These are phyloP conservation scores for Hyposmocoma kahamanoa DNA, from an alignment of 1,140 invertebrate species.

Conservation along the genomic window DNA sequence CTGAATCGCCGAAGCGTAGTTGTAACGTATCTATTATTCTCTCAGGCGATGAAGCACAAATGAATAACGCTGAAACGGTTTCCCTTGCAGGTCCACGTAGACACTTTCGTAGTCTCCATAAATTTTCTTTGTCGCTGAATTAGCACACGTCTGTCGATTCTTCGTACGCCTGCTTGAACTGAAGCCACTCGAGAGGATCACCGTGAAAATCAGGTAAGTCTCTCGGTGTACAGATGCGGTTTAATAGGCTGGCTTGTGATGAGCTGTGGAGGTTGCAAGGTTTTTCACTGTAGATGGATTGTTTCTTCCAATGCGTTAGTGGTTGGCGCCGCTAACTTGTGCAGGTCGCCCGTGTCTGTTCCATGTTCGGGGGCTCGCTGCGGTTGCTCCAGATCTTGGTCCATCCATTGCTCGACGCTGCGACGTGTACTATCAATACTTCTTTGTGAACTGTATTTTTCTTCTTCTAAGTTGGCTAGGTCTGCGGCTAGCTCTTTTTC, in stretches of 20 bases:
- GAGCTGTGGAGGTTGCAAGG: not conserved
- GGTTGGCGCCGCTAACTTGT: not conserved
- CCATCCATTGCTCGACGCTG: not conserved
- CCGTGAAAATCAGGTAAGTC: constrained; percentile 3
- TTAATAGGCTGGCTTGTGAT: constrained; percentile 1
- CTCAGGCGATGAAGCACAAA: constrained; percentile 5
- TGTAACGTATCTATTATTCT: constrained; percentile 4
- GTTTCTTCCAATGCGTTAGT: not conserved
- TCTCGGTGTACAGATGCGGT: constrained; percentile 5
- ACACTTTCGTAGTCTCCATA: constrained; percentile 8
- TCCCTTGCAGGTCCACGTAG: constrained; percentile 1
- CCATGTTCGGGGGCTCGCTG: not conserved
- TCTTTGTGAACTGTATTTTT: constrained; percentile 4
- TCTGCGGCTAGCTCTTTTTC: constrained; percentile 3
- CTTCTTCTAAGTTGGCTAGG: constrained; percentile 2
- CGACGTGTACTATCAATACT: not conserved
- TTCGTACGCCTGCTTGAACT: constrained; percentile 3
- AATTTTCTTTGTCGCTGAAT: constrained; percentile 2
- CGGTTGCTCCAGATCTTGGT: not conserved
- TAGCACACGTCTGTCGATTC: constrained; percentile 4
- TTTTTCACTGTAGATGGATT: not conserved
- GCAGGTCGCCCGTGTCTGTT: not conserved
- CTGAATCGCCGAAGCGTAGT: constrained; percentile 8
- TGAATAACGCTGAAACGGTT: constrained; percentile 1
- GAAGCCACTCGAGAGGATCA: constrained; percentile 4